Evolutionary conservation across 2,797 vertebrate genomes (phyloP).

Genomic region (Adrianichthys oophorus): DNA sequence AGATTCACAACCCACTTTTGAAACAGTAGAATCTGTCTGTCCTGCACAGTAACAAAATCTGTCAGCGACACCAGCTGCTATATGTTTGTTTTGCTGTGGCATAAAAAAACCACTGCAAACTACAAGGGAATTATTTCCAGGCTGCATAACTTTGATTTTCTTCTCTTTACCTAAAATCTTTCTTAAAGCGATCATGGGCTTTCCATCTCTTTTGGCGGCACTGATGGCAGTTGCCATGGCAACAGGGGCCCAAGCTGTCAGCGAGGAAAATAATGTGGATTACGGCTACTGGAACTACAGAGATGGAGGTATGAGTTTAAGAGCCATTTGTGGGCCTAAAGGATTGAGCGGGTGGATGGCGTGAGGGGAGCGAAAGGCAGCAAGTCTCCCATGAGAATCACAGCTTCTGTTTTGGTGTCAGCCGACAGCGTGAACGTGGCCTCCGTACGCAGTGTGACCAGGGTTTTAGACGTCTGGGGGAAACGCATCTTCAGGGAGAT

Average conservation of each 20-base stretch:
- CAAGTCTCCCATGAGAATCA: too few relatives aligned
- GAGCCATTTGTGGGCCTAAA: conserved; percentile 19
- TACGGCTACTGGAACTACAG: conserved; percentile 83
- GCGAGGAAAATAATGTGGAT: conserved; percentile 76
- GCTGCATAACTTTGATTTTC: not conserved
- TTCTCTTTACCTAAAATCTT: not conserved
- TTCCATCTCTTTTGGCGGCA: conserved; percentile 52
- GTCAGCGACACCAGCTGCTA: too few relatives aligned
- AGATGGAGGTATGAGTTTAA: conserved; percentile 78
- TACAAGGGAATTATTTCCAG: too few relatives aligned
- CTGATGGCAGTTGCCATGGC: conserved; percentile 60
- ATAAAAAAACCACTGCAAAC: too few relatives aligned
- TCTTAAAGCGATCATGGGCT: conserved; percentile 50
- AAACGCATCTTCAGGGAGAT: conserved; percentile 82
- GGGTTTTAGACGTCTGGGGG: conserved; percentile 80
- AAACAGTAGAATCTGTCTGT: too few relatives aligned
- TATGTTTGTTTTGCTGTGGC: too few relatives aligned
- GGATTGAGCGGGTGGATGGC: conserved; percentile 19
- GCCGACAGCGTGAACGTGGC: conserved; percentile 81
- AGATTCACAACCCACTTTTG: too few relatives aligned
- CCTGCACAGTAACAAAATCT: too few relatives aligned
- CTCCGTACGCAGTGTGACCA: conserved; percentile 79
- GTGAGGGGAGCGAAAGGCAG: conserved; percentile 7
- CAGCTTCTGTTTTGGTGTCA: conserved; percentile 44
- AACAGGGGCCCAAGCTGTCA: conserved; percentile 52